Conservation (phyloP, 2,113 vertebrate species). For the Rattus rattus region DNA sequence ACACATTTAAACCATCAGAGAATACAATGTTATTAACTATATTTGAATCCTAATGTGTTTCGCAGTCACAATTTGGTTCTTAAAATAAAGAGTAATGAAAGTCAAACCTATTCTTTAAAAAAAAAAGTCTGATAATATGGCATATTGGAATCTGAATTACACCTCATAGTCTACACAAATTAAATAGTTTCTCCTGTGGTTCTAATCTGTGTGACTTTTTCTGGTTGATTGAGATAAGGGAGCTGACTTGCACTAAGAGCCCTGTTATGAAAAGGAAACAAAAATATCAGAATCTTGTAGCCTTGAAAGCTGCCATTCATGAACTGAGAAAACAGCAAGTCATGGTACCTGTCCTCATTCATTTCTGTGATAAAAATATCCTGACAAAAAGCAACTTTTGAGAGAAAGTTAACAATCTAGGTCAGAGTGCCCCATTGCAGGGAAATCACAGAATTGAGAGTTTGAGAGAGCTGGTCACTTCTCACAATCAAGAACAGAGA, state of each 20-base stretch:
- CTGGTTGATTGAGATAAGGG: not conserved
- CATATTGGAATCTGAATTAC: not conserved
- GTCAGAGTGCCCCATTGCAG: not conserved
- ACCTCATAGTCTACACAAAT: not conserved
- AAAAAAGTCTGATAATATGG: not conserved
- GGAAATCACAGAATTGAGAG: not conserved
- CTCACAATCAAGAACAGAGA: not conserved
- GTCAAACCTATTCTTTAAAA: constrained; percentile 6
- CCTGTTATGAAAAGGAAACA: not conserved
- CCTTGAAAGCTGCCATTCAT: not conserved
- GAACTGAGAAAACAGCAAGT: not conserved
- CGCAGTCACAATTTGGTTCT: constrained; percentile 13
- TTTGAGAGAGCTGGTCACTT: not conserved
- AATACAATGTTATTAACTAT: not conserved
- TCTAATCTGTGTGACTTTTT: not conserved
- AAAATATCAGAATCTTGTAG: not conserved
- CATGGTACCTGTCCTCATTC: not conserved
- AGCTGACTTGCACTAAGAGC: not conserved
- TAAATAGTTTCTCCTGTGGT: not conserved
- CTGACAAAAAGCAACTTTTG: not conserved
- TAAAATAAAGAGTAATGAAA: constrained; percentile 28
- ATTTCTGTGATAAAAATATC: not conserved
- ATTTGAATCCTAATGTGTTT: constrained; percentile 15
- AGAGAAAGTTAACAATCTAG: not conserved
- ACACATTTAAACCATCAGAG: constrained; percentile 29